Evolutionary conservation across 2,888 invertebrate species (phyloP).

Genomic region (Drosophila tanythrix): DNA sequence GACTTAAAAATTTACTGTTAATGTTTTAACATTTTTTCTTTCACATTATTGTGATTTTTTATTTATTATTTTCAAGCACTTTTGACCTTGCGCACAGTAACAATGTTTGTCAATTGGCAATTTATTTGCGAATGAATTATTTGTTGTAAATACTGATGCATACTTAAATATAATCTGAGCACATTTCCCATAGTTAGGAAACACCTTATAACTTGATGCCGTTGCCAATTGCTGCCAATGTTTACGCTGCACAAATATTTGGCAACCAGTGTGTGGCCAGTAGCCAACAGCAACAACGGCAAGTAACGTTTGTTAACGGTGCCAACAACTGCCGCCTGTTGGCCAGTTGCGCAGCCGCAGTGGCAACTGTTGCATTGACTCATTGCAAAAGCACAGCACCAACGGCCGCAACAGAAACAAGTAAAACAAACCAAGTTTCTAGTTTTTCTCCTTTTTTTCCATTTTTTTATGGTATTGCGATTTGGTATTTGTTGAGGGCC

Average conservation of each 20-base stretch:
- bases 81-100: slow-evolving; percentile 30
- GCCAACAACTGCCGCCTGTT: slow-evolving; percentile 38
- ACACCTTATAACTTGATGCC: slow-evolving; percentile 15
- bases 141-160: slow-evolving; percentile 8
- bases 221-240: slow-evolving; percentile 38
- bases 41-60: background rate
- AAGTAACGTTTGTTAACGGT: slow-evolving; percentile 18
- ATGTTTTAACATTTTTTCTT: background rate
- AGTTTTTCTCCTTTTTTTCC: slow-evolving; percentile 7
- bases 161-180: slow-evolving; percentile 6
- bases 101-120: slow-evolving; percentile 21
- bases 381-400: slow-evolving; percentile 51
- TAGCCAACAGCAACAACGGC: slow-evolving; percentile 24
- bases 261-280: slow-evolving; percentile 53
- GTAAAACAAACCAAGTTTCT: slow-evolving; percentile 32
- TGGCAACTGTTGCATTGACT: slow-evolving; percentile 49
- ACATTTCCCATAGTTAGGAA: slow-evolving; percentile 25
- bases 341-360: slow-evolving; percentile 56
- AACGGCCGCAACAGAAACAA: slow-evolving; percentile 33
- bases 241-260: slow-evolving; percentile 69
- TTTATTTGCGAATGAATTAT: slow-evolving; percentile 5
- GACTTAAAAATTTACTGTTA: background rate
- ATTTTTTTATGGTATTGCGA: slow-evolving; percentile 27
- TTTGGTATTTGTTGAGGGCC: slow-evolving; percentile 55
- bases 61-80: slow-evolving; percentile 3